phyloP scores from a whole-genome alignment of 2,888 invertebrate species.

The Congeria kusceri region DNA sequence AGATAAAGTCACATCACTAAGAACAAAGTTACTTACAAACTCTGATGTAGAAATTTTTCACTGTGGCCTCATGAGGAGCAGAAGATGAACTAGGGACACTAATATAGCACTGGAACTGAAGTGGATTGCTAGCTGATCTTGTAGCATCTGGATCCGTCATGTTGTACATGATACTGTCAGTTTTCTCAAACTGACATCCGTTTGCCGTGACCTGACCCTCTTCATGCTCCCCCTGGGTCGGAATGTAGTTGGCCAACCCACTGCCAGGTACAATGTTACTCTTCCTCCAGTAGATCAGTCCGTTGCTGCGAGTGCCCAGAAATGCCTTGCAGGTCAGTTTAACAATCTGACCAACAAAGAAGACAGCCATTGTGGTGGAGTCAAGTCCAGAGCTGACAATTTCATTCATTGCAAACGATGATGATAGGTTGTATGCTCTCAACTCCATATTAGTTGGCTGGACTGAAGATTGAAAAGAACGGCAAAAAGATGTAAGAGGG shows the following conservation, averaged over 20 bases:
- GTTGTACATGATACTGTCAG: conserved; percentile 9
- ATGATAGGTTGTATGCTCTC: too few relatives aligned
- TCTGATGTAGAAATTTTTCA: background rate
- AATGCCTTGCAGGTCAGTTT: background rate
- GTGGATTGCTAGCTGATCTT: background rate
- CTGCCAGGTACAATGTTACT: background rate
- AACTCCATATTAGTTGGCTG: too few relatives aligned
- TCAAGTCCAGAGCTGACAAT: too few relatives aligned
- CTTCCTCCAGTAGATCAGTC: background rate
- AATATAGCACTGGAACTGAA: conserved; percentile 23
- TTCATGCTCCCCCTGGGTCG: background rate
- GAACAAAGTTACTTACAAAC: conserved; percentile 5
- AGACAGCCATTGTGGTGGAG: background rate
- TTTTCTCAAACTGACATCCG: background rate
- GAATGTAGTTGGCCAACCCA: background rate
- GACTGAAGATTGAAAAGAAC: too few relatives aligned
- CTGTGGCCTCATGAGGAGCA: background rate
- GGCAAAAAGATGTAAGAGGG: too few relatives aligned
- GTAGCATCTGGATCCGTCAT: conserved; percentile 6
- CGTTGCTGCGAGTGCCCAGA: background rate
- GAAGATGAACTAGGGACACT: background rate
- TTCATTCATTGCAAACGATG: too few relatives aligned
- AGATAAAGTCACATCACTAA: background rate
- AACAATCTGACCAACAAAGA: background rate
- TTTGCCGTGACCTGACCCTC: background rate